phyloP scores from a whole-genome alignment of 2,113 vertebrate species.

The Toxotes chatareus region DNA sequence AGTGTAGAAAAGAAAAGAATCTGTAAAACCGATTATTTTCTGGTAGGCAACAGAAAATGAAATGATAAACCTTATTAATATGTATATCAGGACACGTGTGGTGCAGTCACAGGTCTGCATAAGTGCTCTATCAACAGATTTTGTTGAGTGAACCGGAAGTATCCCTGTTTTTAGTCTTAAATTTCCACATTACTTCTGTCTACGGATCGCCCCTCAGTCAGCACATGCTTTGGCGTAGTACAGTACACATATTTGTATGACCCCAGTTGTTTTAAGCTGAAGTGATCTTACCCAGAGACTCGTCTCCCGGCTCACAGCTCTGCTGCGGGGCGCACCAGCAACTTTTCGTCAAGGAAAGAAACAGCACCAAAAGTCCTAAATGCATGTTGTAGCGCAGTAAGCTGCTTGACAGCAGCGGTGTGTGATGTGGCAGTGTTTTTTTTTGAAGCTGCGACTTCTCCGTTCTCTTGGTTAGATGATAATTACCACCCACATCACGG shows the following conservation, averaged over 20 bases:
- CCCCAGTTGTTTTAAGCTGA: background rate
- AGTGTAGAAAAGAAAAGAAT: too few relatives aligned
- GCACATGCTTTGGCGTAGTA: background rate
- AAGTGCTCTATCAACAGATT: background rate
- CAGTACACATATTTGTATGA: background rate
- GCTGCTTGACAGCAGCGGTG: slow-evolving; percentile 42
- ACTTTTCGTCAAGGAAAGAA: slow-evolving; percentile 54
- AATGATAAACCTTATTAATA: background rate
- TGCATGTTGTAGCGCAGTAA: slow-evolving; percentile 69
- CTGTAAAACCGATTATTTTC: too few relatives aligned
- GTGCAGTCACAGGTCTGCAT: background rate
- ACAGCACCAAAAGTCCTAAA: slow-evolving; percentile 67
- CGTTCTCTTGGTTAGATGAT: slow-evolving; percentile 13
- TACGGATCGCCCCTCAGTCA: background rate
- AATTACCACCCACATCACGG: slow-evolving; percentile 56
- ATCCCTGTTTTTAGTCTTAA: background rate
- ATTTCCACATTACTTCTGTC: background rate
- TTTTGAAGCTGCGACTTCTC: slow-evolving; percentile 17
- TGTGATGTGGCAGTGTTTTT: slow-evolving; percentile 88
- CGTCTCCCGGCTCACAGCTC: slow-evolving; percentile 79
- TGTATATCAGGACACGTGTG: background rate
- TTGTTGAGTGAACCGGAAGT: background rate
- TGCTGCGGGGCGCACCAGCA: slow-evolving; percentile 74
- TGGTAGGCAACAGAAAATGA: background rate
- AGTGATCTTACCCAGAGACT: slow-evolving; percentile 84